phyloP scores from a whole-genome alignment of 2,113 vertebrate species.

The Bubo blakistoni region DNA sequence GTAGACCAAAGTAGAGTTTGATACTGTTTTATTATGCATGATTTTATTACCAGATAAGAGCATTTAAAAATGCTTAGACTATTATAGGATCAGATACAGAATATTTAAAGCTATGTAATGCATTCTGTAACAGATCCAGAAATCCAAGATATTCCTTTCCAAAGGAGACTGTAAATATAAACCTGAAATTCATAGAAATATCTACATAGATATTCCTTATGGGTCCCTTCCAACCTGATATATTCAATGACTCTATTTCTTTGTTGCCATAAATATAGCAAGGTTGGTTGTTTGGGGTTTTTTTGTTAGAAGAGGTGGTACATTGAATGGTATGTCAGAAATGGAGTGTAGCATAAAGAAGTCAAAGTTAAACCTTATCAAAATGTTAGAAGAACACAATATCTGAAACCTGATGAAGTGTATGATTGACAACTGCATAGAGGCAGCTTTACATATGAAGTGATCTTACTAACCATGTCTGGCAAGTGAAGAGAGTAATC shows the following conservation, averaged over 20 bases:
- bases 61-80: conserved; percentile 47
- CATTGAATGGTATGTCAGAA: not conserved
- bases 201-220: not conserved
- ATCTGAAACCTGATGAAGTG: not conserved
- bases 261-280: not conserved
- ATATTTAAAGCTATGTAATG: not conserved
- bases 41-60: conserved; percentile 24
- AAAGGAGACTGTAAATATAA: not conserved
- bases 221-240: not conserved
- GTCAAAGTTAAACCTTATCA: not conserved
- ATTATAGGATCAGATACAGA: not conserved
- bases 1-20: conserved; percentile 18
- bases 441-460: not conserved
- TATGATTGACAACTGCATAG: not conserved
- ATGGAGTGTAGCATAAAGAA: not conserved
- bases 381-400: not conserved
- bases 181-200: not conserved
- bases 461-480: not conserved
- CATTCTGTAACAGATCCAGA: not conserved
- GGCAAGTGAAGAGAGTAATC: not conserved
- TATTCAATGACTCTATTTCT: not conserved
- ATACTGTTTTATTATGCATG: conserved; percentile 41
- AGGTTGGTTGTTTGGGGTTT: fast-evolving
- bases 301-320: not conserved
- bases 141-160: not conserved